phyloP scores from a whole-genome alignment of 2,888 invertebrate genomes.

The Drosophila pseudotalamancana region DNA sequence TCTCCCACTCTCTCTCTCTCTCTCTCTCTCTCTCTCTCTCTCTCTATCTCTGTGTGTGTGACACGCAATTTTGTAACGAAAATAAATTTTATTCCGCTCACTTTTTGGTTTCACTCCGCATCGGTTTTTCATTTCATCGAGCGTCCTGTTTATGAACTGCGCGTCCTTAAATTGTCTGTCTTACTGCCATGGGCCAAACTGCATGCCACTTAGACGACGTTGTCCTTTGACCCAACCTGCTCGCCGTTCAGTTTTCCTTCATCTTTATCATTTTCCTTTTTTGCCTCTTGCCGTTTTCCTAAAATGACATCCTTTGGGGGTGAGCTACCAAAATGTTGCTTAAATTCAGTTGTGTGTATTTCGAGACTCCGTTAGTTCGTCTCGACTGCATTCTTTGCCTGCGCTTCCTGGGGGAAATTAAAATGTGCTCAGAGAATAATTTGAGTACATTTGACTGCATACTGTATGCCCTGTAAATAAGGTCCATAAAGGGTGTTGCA shows the following conservation, averaged over 20 bases:
- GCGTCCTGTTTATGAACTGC: slow-evolving; percentile 69
- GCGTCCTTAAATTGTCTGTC: slow-evolving; percentile 69
- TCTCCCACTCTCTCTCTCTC: slow-evolving; percentile 42
- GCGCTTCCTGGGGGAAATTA: slow-evolving; percentile 71
- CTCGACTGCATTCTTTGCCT: slow-evolving; percentile 55
- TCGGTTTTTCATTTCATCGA: slow-evolving; percentile 66
- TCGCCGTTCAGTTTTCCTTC: slow-evolving; percentile 13
- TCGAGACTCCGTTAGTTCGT: slow-evolving; percentile 16
- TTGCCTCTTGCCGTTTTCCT: slow-evolving; percentile 60
- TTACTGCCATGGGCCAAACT: slow-evolving; percentile 63
- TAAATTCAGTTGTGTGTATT: slow-evolving; percentile 54
- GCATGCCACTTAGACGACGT: slow-evolving; percentile 58
- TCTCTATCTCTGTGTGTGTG: slow-evolving; percentile 31
- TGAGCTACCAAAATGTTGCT: slow-evolving; percentile 38
- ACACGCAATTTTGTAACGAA: slow-evolving; percentile 79
- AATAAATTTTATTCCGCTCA: slow-evolving; percentile 69
- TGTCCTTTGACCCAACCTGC: slow-evolving; percentile 52
- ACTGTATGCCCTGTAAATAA: background rate
- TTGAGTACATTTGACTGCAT: slow-evolving; percentile 39
- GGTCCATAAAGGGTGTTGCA: background rate
- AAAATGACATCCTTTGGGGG: slow-evolving; percentile 67
- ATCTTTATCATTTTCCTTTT: slow-evolving; percentile 14
- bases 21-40: slow-evolving; percentile 36
- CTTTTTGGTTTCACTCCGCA: slow-evolving; percentile 29
- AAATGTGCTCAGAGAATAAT: slow-evolving; percentile 61